A percentile compares a stretch with the other conserved stretches of the same genome.
Evolutionary conservation across 2,888 invertebrate genomes (phyloP).

Genomic region (Pristionchus japonicus): DNA sequence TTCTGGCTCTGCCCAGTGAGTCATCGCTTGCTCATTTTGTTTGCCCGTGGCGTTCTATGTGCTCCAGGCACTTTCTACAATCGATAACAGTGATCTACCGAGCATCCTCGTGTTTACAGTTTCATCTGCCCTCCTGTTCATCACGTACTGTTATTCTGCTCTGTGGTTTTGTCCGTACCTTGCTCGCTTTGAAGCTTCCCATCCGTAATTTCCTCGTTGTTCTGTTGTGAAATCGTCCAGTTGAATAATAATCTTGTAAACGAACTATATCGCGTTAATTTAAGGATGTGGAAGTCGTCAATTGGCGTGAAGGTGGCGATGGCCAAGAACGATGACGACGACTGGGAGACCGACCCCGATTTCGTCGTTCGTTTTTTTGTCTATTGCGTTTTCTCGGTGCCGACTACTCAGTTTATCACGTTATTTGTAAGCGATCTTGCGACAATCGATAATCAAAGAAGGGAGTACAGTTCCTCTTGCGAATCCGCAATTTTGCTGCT

Average conservation of each 20-base stretch:
- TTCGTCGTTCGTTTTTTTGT: slow-evolving; percentile 61
- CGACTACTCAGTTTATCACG: too few relatives aligned
- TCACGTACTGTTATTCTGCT: neutral
- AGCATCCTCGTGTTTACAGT: neutral
- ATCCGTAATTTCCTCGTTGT: neutral
- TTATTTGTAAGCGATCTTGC: too few relatives aligned
- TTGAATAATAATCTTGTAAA: neutral
- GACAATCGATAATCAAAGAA: neutral
- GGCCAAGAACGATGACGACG: slow-evolving; percentile 62
- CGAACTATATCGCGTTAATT: neutral
- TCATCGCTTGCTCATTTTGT: slow-evolving; percentile 20
- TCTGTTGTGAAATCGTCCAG: neutral
- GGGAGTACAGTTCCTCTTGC: neutral
- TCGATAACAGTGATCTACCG: slow-evolving; percentile 1
- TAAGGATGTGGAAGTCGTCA: slow-evolving; percentile 52
- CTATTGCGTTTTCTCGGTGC: too few relatives aligned
- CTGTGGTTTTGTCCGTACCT: neutral
- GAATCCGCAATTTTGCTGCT: neutral
- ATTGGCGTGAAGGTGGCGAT: slow-evolving; percentile 52
- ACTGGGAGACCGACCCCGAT: slow-evolving; percentile 73
- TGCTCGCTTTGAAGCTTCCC: neutral
- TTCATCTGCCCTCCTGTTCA: neutral
- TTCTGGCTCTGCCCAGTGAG: neutral
- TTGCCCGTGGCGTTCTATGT: neutral
- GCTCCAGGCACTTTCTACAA: neutral